A percentile compares a stretch with the other conserved stretches of the same genome.
Conservation (phyloP, 2,113 vertebrate species). For the Toxotes chatareus region DNA sequence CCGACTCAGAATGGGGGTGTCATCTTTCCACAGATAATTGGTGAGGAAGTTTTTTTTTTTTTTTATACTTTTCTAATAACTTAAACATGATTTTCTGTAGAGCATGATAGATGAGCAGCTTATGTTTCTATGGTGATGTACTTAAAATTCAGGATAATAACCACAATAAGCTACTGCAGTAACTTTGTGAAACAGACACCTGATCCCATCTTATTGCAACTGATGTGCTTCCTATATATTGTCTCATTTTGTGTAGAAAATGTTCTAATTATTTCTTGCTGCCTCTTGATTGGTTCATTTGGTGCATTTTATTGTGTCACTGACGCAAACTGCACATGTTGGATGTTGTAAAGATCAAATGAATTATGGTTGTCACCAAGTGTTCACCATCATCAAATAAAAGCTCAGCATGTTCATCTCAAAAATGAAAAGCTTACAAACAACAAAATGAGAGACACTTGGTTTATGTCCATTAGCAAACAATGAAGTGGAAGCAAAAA, state of each 20-base stretch:
- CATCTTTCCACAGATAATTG: constrained; percentile 30
- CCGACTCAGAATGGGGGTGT: background rate
- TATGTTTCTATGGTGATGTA: background rate
- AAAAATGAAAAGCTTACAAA: constrained; percentile 2
- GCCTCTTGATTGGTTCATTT: constrained; percentile 6
- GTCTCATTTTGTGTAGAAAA: background rate
- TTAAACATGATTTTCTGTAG: background rate
- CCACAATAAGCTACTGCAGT: background rate
- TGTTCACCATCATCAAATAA: background rate
- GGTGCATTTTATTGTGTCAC: background rate
- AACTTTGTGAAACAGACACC: background rate
- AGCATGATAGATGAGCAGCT: constrained; percentile 16
- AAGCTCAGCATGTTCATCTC: background rate
- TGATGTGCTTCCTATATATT: background rate
- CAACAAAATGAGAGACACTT: background rate
- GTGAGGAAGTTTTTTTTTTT: background rate
- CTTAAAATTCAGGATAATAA: background rate
- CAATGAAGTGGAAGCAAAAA: background rate
- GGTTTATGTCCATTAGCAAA: too few relatives aligned
- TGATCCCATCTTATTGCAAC: background rate
- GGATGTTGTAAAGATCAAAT: background rate
- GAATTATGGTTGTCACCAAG: background rate
- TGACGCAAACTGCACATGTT: background rate
- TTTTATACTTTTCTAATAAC: constrained; percentile 14
- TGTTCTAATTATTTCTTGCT: background rate